These are phyloP conservation scores for Ptiloglossa arizonensis DNA, from an alignment of 1,140 invertebrate species.

Conservation along the genomic window DNA sequence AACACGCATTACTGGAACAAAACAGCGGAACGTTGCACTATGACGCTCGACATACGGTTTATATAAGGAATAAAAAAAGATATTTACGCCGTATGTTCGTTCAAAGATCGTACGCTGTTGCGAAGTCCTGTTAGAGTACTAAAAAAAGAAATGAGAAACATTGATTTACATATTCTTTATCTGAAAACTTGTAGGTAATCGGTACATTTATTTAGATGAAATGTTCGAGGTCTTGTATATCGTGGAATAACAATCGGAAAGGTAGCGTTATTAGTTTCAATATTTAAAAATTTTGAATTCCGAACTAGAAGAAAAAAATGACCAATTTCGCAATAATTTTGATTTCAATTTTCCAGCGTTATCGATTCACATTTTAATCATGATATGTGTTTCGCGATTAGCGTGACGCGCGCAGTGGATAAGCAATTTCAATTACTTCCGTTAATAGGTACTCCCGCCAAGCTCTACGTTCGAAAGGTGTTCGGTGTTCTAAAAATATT, in stretches of 20 bases:
- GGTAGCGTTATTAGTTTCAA: no score
- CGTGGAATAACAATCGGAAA: no score
- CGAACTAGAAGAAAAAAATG: no score
- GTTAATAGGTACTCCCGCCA: background rate
- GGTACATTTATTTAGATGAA: background rate
- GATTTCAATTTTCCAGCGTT: background rate
- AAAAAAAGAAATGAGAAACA: no score
- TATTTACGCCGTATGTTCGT: no score
- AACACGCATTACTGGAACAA: constrained; percentile 2
- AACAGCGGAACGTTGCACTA: constrained; percentile 13
- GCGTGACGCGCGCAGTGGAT: background rate
- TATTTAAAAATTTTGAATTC: no score
- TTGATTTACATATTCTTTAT: no score
- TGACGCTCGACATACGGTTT: background rate
- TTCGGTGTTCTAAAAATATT: background rate
- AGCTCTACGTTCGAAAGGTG: background rate
- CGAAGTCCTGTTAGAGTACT: no score
- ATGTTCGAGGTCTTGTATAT: background rate
- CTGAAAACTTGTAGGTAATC: no score
- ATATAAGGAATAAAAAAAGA: background rate
- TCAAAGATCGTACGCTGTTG: no score
- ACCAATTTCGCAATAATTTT: background rate
- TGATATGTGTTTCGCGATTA: background rate
- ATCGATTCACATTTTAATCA: background rate
- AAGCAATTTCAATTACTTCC: constrained; percentile 7